These are phyloP conservation scores for Abrostola tripartita DNA, from an alignment of 2,888 invertebrate species.

Conservation along the genomic window DNA sequence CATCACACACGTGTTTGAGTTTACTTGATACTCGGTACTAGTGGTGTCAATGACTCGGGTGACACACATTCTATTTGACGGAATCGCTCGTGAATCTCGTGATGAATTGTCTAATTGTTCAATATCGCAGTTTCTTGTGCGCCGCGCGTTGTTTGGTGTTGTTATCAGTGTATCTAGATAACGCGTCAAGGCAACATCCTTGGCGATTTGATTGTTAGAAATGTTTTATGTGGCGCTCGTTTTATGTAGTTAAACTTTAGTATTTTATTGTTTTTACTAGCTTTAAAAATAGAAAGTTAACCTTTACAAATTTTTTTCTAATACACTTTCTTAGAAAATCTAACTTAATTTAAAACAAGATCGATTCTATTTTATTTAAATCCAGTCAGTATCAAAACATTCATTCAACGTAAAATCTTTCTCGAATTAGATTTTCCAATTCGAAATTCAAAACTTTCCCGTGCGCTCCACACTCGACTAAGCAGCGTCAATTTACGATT, in stretches of 20 bases:
- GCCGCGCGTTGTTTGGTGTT: conserved; percentile 58
- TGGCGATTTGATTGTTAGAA: conserved; percentile 59
- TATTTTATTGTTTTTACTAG: too few relatives aligned
- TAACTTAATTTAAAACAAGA: neutral
- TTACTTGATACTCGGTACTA: conserved; percentile 72
- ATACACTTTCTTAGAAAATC: neutral
- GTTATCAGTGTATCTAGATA: conserved; percentile 70
- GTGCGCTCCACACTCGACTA: conserved; percentile 33
- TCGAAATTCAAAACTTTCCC: conserved; percentile 38
- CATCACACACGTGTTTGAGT: conserved; percentile 79
- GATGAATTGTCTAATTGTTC: conserved; percentile 72
- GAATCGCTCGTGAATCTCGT: conserved; percentile 72
- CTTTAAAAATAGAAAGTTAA: neutral
- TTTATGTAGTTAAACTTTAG: conserved; percentile 31
- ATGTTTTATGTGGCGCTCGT: conserved; percentile 42
- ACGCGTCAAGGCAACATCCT: conserved; percentile 65
- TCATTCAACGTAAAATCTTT: conserved; percentile 26
- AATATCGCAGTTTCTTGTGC: conserved; percentile 61
- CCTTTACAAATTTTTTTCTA: neutral
- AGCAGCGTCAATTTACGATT: conserved; percentile 10
- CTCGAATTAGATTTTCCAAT: conserved; percentile 24
- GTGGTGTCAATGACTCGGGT: conserved; percentile 85
- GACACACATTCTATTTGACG: conserved; percentile 87
- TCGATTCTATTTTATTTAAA: too few relatives aligned
- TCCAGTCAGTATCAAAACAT: neutral